A percentile compares a stretch with the other conserved stretches of the same genome.
phyloP scores from a whole-genome alignment of 2,888 invertebrate species.

The Pachydiplax longipennis region DNA sequence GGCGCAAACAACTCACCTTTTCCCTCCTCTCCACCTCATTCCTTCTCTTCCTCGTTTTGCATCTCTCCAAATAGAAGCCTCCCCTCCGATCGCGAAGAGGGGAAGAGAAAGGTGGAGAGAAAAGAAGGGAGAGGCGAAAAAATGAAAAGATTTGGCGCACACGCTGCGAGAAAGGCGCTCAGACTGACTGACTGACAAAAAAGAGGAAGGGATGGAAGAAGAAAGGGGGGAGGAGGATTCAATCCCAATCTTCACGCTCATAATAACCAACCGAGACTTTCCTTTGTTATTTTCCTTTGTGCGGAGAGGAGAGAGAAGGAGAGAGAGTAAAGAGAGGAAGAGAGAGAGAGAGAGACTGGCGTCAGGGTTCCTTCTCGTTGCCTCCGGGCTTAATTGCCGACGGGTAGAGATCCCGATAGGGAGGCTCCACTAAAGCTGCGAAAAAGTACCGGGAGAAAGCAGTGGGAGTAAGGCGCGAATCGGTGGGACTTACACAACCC shows the following conservation, averaged over 20 bases:
- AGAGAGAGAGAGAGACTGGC: neutral
- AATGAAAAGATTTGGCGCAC: neutral
- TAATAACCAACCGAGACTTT: constrained; percentile 40
- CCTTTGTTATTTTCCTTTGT: constrained; percentile 39
- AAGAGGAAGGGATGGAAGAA: neutral
- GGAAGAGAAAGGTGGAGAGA: neutral
- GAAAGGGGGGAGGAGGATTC: neutral
- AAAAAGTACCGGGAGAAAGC: neutral
- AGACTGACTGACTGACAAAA: neutral
- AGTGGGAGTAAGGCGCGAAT: constrained; percentile 1
- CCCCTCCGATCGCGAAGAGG: neutral
- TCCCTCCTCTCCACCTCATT: neutral
- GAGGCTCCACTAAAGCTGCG: neutral
- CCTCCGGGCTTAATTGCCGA: constrained; percentile 42
- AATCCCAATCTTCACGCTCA: constrained; percentile 42
- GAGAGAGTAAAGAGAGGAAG: neutral
- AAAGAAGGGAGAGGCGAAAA: neutral
- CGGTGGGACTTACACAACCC: neutral
- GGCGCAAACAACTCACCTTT: constrained; percentile 35
- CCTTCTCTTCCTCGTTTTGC: neutral
- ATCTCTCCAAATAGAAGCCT: neutral
- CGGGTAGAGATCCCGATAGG: constrained; percentile 25
- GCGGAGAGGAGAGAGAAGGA: neutral
- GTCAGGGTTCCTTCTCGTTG: neutral
- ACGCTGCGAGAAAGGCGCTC: neutral